These are phyloP conservation scores for Neotoma lepida DNA, from an alignment of 2,113 vertebrate genomes.

Conservation along the genomic window DNA sequence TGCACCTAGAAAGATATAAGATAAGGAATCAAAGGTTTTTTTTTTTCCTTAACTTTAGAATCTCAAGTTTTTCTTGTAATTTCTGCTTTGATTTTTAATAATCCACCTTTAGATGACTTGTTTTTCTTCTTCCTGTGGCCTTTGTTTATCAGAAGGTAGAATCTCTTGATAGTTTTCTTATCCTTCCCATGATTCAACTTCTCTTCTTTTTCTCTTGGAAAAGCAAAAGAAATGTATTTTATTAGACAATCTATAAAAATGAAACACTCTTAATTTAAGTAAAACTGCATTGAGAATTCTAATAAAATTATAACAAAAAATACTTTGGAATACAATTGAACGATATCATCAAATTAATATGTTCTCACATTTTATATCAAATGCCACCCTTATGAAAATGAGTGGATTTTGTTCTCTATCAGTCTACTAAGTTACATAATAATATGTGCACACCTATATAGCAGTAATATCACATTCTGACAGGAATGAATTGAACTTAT, in stretches of 20 bases:
- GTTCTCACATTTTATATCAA: background rate
- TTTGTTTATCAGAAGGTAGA: background rate
- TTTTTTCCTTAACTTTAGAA: background rate
- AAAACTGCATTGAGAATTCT: background rate
- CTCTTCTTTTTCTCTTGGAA: background rate
- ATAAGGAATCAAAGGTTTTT: background rate
- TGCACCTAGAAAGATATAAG: background rate
- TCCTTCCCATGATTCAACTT: background rate
- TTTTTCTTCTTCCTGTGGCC: background rate
- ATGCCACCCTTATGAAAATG: background rate
- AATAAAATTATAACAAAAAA: constrained; percentile 12
- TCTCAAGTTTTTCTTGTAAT: background rate
- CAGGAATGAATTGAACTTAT: background rate
- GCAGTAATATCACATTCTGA: background rate
- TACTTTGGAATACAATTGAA: background rate
- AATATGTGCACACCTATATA: background rate
- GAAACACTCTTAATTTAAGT: background rate
- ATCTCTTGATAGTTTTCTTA: background rate
- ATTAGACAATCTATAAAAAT: background rate
- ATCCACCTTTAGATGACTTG: background rate
- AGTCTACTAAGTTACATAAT: background rate
- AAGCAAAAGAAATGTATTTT: background rate
- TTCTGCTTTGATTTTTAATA: background rate
- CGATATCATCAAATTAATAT: background rate
- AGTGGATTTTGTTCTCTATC: background rate